phyloP scores from a whole-genome alignment of 2,888 invertebrate species.

The Girardia tigrina region DNA sequence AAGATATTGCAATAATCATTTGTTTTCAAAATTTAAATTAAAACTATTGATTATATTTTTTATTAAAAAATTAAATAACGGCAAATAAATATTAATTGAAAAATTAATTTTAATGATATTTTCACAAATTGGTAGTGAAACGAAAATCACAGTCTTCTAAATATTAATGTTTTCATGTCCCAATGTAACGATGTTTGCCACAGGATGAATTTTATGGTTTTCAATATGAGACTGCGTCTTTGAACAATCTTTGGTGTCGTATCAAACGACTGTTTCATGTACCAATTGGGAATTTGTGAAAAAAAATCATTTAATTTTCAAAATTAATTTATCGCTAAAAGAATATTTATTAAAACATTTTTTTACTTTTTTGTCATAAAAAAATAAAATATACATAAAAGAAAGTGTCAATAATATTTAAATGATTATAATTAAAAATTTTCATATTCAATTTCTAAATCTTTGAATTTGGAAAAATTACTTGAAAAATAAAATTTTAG shows the following conservation, averaged over 20 bases:
- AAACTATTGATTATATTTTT: neutral
- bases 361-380: neutral
- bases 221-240: slow-evolving; percentile 4
- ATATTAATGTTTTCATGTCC: neutral
- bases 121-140: neutral
- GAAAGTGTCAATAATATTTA: neutral
- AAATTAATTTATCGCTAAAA: neutral
- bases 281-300: neutral
- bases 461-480: too few species aligned
- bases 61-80: too few species aligned
- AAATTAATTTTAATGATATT: neutral
- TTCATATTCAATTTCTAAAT: neutral
- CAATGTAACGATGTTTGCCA: neutral
- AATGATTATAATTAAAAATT: neutral
- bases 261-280: neutral
- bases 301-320: neutral
- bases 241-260: slow-evolving; percentile 2
- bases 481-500: too few species aligned
- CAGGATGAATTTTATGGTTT: neutral
- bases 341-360: neutral
- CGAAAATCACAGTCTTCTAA: neutral
- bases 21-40: too few species aligned
- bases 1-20: too few species aligned
- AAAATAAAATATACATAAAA: neutral
- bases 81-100: too few species aligned